A percentile compares a stretch with the other conserved stretches of the same genome.
Evolutionary conservation across 2,888 invertebrate species (phyloP).

Genomic region (Shargacucullia verbasci): DNA sequence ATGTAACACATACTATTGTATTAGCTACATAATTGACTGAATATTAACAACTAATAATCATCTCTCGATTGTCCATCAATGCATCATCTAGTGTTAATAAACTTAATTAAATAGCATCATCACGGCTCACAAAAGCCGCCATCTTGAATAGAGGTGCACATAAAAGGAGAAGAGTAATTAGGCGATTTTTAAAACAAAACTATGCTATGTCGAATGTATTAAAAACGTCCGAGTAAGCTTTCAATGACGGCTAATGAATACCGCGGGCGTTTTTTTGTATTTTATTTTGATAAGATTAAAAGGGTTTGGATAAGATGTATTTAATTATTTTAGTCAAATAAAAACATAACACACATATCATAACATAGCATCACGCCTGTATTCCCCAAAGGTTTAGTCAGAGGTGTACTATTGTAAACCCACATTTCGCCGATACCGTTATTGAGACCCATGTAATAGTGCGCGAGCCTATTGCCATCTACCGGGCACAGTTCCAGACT

Average conservation of each 20-base stretch:
- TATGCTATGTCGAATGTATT: conserved; percentile 68
- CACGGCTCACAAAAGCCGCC: conserved; percentile 25
- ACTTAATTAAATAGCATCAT: conserved; percentile 57
- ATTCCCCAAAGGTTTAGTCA: too few relatives aligned
- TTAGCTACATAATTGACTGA: conserved; percentile 23
- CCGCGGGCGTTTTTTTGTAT: conserved; percentile 65
- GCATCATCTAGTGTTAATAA: conserved; percentile 48
- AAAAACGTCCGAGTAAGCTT: conserved; percentile 75
- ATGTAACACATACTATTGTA: conserved; percentile 3
- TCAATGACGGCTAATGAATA: conserved; percentile 86
- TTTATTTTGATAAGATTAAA: conserved; percentile 42
- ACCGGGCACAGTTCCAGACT: too few relatives aligned
- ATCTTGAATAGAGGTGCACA: conserved; percentile 52
- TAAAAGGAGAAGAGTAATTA: conserved; percentile 68
- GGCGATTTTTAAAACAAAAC: conserved; percentile 75
- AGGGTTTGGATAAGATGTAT: conserved; percentile 52
- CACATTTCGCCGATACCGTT: too few relatives aligned
- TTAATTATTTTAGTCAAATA: background rate
- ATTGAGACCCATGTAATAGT: too few relatives aligned
- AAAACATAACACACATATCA: too few relatives aligned
- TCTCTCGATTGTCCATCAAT: conserved; percentile 44
- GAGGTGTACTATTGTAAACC: too few relatives aligned
- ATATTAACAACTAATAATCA: conserved; percentile 42
- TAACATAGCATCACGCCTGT: too few relatives aligned
- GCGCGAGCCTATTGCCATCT: too few relatives aligned